A percentile compares a stretch with the other conserved stretches of the same genome.
Conservation (phyloP, 2,888 invertebrate species). For the Amphipoea oculea region DNA sequence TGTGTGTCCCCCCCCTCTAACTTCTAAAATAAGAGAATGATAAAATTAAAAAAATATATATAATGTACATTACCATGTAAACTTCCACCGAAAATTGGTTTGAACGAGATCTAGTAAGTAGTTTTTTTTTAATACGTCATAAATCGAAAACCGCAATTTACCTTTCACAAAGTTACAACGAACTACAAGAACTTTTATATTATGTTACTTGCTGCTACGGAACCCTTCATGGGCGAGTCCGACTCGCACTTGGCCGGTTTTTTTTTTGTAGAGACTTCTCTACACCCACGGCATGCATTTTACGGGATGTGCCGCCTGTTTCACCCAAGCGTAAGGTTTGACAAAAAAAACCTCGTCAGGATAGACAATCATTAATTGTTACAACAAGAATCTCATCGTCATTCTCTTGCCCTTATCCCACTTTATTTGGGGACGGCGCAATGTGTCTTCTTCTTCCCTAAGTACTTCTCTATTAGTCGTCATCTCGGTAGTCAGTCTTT, state of each 20-base stretch:
- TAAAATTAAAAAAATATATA: no score
- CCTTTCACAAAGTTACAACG: no score
- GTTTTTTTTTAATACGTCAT: no score
- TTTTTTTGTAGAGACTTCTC: slow-evolving; percentile 32
- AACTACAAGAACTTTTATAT: no score
- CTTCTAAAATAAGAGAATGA: no score
- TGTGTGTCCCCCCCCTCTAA: no score
- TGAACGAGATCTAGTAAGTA: no score
- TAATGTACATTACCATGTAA: no score
- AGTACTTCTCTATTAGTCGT: not conserved
- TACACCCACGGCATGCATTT: slow-evolving; percentile 60
- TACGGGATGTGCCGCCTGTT: slow-evolving; percentile 28
- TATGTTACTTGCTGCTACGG: no score
- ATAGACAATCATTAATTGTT: not conserved
- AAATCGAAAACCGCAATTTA: no score
- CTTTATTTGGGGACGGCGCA: not conserved
- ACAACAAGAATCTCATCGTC: not conserved
- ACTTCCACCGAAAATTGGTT: no score
- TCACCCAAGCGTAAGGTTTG: slow-evolving; percentile 42
- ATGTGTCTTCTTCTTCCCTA: not conserved
- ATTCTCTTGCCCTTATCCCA: not conserved
- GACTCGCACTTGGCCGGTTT: not conserved
- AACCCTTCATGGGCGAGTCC: no score
- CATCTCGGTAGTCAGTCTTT: not conserved
- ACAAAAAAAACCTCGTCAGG: not conserved